Conservation (phyloP, 1,140 invertebrate genomes). For the Drosophila ananassae region DNA sequence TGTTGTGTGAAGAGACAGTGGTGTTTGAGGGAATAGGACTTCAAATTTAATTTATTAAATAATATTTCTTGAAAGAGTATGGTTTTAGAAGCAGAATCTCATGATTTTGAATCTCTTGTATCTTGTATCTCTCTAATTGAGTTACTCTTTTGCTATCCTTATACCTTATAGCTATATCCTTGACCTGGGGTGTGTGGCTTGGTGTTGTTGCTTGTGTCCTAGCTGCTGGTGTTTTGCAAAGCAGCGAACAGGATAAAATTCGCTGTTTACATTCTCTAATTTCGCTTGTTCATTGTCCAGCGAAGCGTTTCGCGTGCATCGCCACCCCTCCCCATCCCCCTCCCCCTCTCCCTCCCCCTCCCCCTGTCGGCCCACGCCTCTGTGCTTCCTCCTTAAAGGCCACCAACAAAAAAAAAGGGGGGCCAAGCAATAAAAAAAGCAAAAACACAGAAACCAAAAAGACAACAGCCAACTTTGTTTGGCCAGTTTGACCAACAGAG, state of each 20-base stretch:
- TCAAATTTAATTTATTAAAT: no score
- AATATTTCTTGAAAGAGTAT: no score
- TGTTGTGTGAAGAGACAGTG: background rate
- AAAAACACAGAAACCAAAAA: no score
- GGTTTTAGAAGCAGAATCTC: no score
- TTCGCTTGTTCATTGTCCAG: slow-evolving; percentile 82
- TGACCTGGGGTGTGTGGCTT: slow-evolving; percentile 8
- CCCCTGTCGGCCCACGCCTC: background rate
- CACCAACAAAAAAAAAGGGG: background rate
- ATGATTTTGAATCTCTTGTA: no score
- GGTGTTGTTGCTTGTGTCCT: slow-evolving; percentile 29
- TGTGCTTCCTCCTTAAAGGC: background rate
- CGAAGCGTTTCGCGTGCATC: slow-evolving; percentile 71
- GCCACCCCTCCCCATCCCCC: no score
- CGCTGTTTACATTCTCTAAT: slow-evolving; percentile 83
- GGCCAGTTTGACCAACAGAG: slow-evolving; percentile 54
- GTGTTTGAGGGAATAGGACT: background rate
- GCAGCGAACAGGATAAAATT: slow-evolving; percentile 79
- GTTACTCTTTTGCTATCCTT: no score
- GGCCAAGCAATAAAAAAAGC: no score
- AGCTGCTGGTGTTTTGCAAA: slow-evolving; percentile 40
- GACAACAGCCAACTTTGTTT: slow-evolving; percentile 37
- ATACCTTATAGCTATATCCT: background rate
- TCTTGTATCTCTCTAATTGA: no score
- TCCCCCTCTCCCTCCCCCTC: no score